Evolutionary conservation across 2,888 invertebrate species (phyloP).

Genomic region (Phyllotreta cruciferae): DNA sequence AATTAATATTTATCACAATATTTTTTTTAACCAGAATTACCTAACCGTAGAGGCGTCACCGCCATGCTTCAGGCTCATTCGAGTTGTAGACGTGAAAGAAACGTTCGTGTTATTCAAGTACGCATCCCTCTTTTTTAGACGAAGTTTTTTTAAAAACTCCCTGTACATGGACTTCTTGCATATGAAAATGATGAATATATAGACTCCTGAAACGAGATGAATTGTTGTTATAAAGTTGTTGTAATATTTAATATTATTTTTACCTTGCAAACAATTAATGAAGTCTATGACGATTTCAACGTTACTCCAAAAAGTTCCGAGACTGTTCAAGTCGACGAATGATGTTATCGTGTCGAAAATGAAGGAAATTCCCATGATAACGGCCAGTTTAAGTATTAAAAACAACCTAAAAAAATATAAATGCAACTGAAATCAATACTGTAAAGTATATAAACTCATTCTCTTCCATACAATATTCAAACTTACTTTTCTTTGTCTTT

Average conservation of each 20-base stretch:
- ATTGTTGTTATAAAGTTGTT: constrained; percentile 3
- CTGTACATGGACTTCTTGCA: constrained; percentile 44
- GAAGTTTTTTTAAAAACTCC: constrained; percentile 30
- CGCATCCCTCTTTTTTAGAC: constrained; percentile 21
- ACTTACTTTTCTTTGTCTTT: constrained; percentile 74
- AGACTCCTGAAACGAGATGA: constrained; percentile 39
- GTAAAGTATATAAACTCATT: too few species aligned
- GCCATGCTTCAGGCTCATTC: constrained; percentile 28
- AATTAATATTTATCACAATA: too few species aligned
- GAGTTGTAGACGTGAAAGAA: constrained; percentile 30
- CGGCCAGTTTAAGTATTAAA: constrained; percentile 76
- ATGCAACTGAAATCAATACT: too few species aligned
- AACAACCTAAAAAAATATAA: constrained; percentile 64
- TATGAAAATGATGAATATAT: constrained; percentile 47
- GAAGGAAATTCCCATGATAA: constrained; percentile 83
- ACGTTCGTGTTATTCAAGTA: constrained; percentile 20
- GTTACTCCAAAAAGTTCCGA: constrained; percentile 60
- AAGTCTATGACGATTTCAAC: constrained; percentile 65
- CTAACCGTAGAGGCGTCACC: too few species aligned
- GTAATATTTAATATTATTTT: not conserved
- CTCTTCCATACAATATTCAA: constrained; percentile 17
- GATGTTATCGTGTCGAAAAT: constrained; percentile 71
- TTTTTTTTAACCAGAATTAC: too few species aligned
- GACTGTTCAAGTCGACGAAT: constrained; percentile 61
- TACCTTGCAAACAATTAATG: constrained; percentile 74